phyloP scores from a whole-genome alignment of 1,140 invertebrate genomes.

The Drosophila insularis region DNA sequence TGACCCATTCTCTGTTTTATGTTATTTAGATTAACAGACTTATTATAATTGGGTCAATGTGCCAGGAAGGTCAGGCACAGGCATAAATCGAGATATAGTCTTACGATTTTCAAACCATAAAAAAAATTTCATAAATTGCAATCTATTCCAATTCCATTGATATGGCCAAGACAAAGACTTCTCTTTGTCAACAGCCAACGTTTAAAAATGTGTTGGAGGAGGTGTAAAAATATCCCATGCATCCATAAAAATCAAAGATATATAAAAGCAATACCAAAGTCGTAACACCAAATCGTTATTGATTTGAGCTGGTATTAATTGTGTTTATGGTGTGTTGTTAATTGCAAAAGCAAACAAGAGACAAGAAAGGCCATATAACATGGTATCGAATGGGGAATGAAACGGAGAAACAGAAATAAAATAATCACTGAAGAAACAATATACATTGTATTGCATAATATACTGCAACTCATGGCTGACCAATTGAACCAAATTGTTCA shows the following conservation, averaged over 20 bases:
- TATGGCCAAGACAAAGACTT: conserved; percentile 23
- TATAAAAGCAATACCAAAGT: conserved; percentile 26
- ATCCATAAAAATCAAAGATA: conserved; percentile 59
- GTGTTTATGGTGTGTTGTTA: conserved; percentile 58
- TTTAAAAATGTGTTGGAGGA: background rate
- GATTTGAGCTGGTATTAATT: conserved; percentile 56
- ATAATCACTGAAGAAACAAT: conserved; percentile 24
- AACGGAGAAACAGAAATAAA: conserved; percentile 15
- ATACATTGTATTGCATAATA: conserved; percentile 44
- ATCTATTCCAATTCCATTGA: conserved; percentile 47
- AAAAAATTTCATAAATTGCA: conserved; percentile 56
- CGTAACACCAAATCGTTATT: conserved; percentile 50
- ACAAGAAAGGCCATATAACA: conserved; percentile 33
- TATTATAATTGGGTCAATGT: conserved; percentile 1
- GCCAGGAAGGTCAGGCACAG: background rate
- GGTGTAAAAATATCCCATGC: conserved; percentile 29
- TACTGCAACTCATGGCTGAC: conserved; percentile 19
- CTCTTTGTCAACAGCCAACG: conserved; percentile 41
- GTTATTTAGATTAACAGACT: background rate
- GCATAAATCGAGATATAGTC: conserved; percentile 10
- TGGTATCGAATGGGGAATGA: conserved; percentile 6
- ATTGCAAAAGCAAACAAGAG: conserved; percentile 46
- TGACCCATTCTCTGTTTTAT: too few species aligned
- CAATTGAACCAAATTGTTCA: background rate
- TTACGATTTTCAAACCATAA: conserved; percentile 1